These are phyloP conservation scores for Xiphias gladius DNA, from an alignment of 2,113 vertebrate species.

Conservation along the genomic window DNA sequence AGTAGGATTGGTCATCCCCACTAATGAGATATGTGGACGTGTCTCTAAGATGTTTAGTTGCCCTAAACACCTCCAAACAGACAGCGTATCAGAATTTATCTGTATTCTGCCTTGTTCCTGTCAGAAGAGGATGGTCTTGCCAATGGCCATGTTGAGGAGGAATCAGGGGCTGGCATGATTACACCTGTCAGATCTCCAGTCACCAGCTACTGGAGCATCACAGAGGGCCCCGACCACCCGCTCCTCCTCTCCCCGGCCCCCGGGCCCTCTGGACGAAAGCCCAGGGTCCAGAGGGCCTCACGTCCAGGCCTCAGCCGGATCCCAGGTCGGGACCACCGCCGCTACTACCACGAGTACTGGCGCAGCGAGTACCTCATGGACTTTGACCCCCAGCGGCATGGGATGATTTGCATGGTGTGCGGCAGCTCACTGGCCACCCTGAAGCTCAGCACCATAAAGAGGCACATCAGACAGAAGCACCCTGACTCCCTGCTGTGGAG, in stretches of 20 bases:
- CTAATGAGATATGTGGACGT: neutral
- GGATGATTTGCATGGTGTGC: constrained; percentile 97
- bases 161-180: constrained; percentile 33
- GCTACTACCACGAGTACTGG: constrained; percentile 97
- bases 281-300: constrained; percentile 86
- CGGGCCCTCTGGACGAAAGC: constrained; percentile 80
- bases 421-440: constrained; percentile 93
- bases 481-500: constrained; percentile 93
- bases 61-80: neutral
- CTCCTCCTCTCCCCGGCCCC: constrained; percentile 80
- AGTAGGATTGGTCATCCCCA: too few relatives aligned
- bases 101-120: constrained; percentile 3
- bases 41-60: neutral
- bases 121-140: constrained; percentile 71
- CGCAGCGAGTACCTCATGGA: constrained; percentile 95
- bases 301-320: constrained; percentile 90
- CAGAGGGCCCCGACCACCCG: constrained; percentile 77
- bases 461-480: constrained; percentile 94
- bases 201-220: constrained; percentile 87
- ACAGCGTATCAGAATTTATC: neutral
- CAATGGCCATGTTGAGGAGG: constrained; percentile 77
- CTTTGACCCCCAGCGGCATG: constrained; percentile 90
- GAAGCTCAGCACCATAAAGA: constrained; percentile 96
- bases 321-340: constrained; percentile 91
- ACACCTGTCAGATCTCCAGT: constrained; percentile 75